Conservation (phyloP, 2,113 vertebrate species). For the Oreotrochilus melanogaster region DNA sequence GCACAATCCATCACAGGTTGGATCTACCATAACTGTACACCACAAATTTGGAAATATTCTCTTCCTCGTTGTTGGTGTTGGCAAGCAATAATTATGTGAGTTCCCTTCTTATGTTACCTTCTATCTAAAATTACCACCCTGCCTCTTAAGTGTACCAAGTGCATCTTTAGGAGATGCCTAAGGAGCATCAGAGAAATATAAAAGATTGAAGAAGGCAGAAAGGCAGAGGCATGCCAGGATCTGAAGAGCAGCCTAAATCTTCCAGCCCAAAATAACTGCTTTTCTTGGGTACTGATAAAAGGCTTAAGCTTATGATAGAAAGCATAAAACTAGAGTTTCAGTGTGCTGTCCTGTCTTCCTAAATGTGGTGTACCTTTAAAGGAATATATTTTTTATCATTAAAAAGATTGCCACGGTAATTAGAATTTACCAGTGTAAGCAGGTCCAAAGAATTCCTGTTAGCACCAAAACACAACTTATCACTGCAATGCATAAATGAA, state of each 20-base stretch:
- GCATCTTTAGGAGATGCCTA: not conserved
- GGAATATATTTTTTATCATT: not conserved
- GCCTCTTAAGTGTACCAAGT: not conserved
- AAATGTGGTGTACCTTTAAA: rapidly evolving
- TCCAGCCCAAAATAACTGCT: not conserved
- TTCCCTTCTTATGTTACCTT: slow-evolving; percentile 18
- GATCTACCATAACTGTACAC: slow-evolving; percentile 33
- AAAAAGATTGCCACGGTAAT: not conserved
- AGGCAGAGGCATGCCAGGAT: not conserved
- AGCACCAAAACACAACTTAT: not conserved
- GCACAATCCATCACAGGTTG: slow-evolving; percentile 48
- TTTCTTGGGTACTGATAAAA: not conserved
- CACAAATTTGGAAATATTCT: slow-evolving; percentile 59
- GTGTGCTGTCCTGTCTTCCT: not conserved
- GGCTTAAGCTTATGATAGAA: not conserved
- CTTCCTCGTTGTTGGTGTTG: slow-evolving; percentile 8
- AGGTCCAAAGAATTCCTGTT: not conserved
- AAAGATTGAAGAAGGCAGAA: not conserved
- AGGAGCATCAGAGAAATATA: not conserved
- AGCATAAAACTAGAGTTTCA: not conserved
- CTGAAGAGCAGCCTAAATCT: not conserved
- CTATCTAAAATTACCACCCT: not conserved
- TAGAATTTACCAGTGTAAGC: not conserved
- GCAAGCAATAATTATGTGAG: not conserved
- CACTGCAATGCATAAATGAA: not conserved